Base-by-base conservation (phyloP, 2,888 invertebrate genomes). In the Diplazon laetatorius region DNA sequence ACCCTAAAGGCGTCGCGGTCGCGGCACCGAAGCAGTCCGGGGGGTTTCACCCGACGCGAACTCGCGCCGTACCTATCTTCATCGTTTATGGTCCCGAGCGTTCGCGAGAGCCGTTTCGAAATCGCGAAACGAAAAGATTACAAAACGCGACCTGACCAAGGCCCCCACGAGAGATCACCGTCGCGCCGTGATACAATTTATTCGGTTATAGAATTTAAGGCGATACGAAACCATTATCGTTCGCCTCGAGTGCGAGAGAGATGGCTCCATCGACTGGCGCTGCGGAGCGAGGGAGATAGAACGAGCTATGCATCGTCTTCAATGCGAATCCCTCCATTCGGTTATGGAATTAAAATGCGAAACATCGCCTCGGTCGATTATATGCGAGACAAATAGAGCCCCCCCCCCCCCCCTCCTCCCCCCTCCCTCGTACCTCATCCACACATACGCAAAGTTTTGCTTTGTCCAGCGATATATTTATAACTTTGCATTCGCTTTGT, bases 1-100 rank as follows among this genome's bases (percentile, higher is more conserved):
- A n/a, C 80, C 44, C 76, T 69, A 66, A 78, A 80, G 76, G 74
- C 63, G 70, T 78, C 73, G 65, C 71, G 37, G n/a, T n/a, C n/a
- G n/a, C n/a, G n/a, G 16, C 30, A 39, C 78, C 2, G 6, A 2
- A n/a, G n/a, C n/a, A n/a, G 42, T 71, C 65, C 72, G n/a, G n/a
- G 57, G 78, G 76, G 79, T 80, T 76, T 44, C 62, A 22, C 46
- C n/a, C n/a, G n/a, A n/a, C 44, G 10, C 14, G 14, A 18, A 60
- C 52, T 66, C 65, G 30, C 55, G n/a, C 62, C 55, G 57, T 44
- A 57, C 16, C 30, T 20, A n/a, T 55, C 37, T n/a, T 52, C 55
- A n/a, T 30, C 30, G n/a, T n/a, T 30, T 6, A 37, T n/a, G 10
- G 39, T 16, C 30, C 20, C n/a, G n/a, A n/a, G n/a, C n/a, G n/a